Evolutionary conservation across 2,888 invertebrate genomes (phyloP).

Genomic region (Drosophila rellima): DNA sequence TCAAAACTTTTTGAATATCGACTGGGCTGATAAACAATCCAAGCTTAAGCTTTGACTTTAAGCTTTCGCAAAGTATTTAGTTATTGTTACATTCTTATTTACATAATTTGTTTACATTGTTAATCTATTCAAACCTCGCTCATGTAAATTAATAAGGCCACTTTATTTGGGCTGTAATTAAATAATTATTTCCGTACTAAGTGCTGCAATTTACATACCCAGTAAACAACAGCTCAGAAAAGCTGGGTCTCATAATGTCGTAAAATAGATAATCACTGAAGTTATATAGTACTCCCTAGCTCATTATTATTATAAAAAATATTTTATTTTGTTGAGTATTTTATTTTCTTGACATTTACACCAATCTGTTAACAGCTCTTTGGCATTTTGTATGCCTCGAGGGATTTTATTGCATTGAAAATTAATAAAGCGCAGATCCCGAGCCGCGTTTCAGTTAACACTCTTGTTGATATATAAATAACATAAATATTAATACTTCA

Average conservation of each 20-base stretch:
- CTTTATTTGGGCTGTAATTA: slow-evolving; percentile 1
- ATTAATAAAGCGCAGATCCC: slow-evolving; percentile 44
- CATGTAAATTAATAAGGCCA: neutral
- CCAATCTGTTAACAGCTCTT: slow-evolving; percentile 42
- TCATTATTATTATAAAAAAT: neutral
- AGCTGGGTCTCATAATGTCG: neutral
- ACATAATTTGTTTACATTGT: neutral
- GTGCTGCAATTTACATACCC: slow-evolving; percentile 9
- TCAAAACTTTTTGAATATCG: slow-evolving; percentile 42
- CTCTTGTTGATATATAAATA: slow-evolving; percentile 63
- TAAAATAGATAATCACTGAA: neutral
- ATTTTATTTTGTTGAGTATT: slow-evolving; percentile 1
- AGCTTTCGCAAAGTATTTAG: neutral
- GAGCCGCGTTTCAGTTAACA: slow-evolving; percentile 26
- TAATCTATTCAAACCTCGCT: neutral
- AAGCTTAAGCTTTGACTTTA: neutral
- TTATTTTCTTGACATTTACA: slow-evolving; percentile 20
- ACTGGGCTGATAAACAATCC: slow-evolving; percentile 1
- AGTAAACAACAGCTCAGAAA: neutral
- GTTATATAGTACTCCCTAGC: neutral
- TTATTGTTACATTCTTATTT: neutral
- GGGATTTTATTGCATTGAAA: slow-evolving; percentile 31
- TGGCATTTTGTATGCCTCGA: slow-evolving; percentile 16
- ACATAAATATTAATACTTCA: slow-evolving; percentile 60
- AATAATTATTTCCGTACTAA: slow-evolving; percentile 9